A percentile compares a stretch with the other conserved stretches of the same genome.
phyloP scores from a whole-genome alignment of 2,113 vertebrate species.

The Heliornis fulica region DNA sequence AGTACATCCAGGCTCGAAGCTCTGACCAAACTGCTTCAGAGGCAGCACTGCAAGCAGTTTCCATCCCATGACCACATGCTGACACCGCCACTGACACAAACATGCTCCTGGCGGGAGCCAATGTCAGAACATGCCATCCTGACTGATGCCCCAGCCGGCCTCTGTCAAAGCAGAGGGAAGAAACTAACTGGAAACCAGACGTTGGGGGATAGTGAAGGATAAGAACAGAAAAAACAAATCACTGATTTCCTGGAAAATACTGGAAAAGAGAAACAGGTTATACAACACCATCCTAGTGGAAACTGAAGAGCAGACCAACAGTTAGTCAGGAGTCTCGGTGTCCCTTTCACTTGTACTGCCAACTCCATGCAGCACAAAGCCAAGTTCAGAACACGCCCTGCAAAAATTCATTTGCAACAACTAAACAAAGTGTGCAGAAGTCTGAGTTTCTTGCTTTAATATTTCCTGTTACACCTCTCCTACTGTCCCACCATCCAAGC shows the following conservation, averaged over 20 bases:
- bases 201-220: fast-evolving
- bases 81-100: not conserved
- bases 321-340: not conserved
- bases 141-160: not conserved
- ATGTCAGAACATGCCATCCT: not conserved
- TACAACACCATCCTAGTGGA: not conserved
- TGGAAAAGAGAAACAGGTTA: not conserved
- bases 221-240: not conserved
- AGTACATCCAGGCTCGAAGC: not conserved
- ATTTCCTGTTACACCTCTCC: not conserved
- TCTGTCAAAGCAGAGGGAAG: not conserved
- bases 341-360: not conserved
- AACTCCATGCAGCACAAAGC: not conserved
- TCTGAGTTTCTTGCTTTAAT: not conserved
- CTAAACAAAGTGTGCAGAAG: not conserved
- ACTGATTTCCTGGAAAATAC: not conserved
- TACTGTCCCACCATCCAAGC: not conserved
- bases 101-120: not conserved
- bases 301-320: not conserved
- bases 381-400: not conserved
- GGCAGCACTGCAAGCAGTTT: not conserved
- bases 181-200: not conserved
- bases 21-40: not conserved
- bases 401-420: not conserved
- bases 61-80: not conserved